These are phyloP conservation scores for Archocentrus centrarchus DNA, from an alignment of 2,113 vertebrate species.

Conservation along the genomic window DNA sequence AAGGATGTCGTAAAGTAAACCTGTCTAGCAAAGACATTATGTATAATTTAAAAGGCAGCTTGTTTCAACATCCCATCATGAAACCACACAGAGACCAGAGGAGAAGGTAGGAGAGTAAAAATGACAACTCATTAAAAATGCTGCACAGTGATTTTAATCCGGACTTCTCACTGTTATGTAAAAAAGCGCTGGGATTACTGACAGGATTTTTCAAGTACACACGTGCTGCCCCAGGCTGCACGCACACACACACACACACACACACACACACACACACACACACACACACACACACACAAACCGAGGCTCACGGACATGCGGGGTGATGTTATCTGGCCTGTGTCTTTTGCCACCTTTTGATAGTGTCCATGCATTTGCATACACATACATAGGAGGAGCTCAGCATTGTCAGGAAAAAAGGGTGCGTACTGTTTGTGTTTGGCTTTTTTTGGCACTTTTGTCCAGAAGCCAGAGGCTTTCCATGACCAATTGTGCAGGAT, in stretches of 20 bases:
- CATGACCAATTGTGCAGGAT: too few relatives aligned
- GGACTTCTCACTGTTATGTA: constrained; percentile 59
- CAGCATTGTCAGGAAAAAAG: not conserved
- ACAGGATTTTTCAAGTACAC: constrained; percentile 25
- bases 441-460: too few relatives aligned
- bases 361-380: not conserved
- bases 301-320: not conserved
- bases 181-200: constrained; percentile 61
- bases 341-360: not conserved
- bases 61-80: constrained; percentile 20
- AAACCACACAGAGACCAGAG: constrained; percentile 14
- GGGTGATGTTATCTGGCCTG: constrained; percentile 10
- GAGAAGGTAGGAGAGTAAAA: constrained; percentile 6
- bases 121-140: constrained; percentile 64
- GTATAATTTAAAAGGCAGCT: constrained; percentile 23
- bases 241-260: not conserved
- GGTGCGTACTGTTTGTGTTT: not conserved
- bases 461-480: too few relatives aligned
- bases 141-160: constrained; percentile 72
- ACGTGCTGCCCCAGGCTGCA: not conserved
- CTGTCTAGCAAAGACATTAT: constrained; percentile 45
- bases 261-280: not conserved
- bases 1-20: constrained; percentile 40
- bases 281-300: not conserved
- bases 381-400: not conserved